A percentile compares a stretch with the other conserved stretches of the same genome.
Evolutionary conservation across 2,113 vertebrate genomes (phyloP).

Genomic region (Jacana jacana): DNA sequence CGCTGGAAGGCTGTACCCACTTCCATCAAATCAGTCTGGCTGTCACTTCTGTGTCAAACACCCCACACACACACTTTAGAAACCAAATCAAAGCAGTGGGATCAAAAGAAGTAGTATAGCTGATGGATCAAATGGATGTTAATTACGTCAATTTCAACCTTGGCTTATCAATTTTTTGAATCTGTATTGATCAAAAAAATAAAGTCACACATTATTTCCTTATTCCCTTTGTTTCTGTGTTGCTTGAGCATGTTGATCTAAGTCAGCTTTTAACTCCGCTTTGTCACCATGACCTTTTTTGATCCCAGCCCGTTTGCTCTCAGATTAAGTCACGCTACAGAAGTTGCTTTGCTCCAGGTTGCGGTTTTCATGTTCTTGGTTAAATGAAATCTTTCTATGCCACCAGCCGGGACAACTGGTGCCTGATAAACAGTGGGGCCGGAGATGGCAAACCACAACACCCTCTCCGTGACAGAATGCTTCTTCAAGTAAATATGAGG

Average conservation of each 20-base stretch:
- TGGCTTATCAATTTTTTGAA: neutral
- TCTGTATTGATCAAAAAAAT: neutral
- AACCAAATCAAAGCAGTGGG: neutral
- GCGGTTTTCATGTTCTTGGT: neutral
- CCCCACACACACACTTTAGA: neutral
- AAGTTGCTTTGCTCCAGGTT: slow-evolving; percentile 34
- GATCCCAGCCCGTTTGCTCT: neutral
- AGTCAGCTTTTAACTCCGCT: slow-evolving; percentile 8
- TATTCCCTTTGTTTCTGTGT: slow-evolving; percentile 45
- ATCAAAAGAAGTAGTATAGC: neutral
- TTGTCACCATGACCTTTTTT: slow-evolving; percentile 53
- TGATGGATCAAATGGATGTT: neutral
- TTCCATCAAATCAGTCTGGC: neutral
- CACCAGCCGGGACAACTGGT: neutral
- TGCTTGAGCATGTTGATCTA: slow-evolving; percentile 39
- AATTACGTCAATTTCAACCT: neutral
- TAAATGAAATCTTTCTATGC: neutral
- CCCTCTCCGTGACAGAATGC: neutral
- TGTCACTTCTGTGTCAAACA: neutral
- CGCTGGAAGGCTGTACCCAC: neutral
- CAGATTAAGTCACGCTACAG: slow-evolving; percentile 22
- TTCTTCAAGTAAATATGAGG: neutral
- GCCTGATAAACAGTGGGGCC: neutral
- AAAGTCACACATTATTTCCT: neutral
- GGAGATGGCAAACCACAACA: neutral